Conservation (phyloP, 2,797 vertebrate genomes). For the Euphonia xanthogaster region DNA sequence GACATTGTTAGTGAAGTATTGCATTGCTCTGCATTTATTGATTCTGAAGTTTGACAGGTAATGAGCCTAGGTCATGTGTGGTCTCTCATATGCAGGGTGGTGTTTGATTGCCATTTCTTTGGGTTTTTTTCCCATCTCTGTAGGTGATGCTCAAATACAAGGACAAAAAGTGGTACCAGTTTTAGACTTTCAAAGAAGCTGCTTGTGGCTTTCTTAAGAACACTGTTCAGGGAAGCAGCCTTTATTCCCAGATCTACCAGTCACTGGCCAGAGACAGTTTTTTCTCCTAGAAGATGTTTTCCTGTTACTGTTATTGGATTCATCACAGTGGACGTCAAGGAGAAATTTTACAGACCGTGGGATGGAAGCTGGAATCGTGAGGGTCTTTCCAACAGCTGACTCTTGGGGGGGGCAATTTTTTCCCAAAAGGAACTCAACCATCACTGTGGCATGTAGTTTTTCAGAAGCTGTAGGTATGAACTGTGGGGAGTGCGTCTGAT, state of each 20-base stretch:
- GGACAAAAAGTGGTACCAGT: conserved; percentile 99
- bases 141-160: conserved; percentile 99
- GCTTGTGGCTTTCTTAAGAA: conserved; percentile 51
- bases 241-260: conserved; percentile 66
- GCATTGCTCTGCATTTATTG: neutral
- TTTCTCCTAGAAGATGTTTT: conserved; percentile 71
- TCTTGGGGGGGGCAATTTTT: neutral
- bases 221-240: conserved; percentile 66
- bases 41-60: neutral
- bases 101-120: neutral
- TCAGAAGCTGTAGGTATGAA: conserved; percentile 73
- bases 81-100: neutral
- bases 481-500: conserved; percentile 64
- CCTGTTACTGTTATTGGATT: conserved; percentile 58
- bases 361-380: conserved; percentile 18
- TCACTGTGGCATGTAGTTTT: conserved; percentile 72
- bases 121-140: conserved; percentile 34
- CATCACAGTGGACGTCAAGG: conserved; percentile 25
- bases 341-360: conserved; percentile 14
- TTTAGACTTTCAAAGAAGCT: conserved; percentile 78
- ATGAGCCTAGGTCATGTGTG: neutral
- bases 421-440: conserved; percentile 59
- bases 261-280: conserved; percentile 62
- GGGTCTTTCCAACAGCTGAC: conserved; percentile 36
- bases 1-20: neutral